Percentiles rank a stretch among this genome's conserved stretches.
phyloP scores from a whole-genome alignment of 2,113 vertebrate species.

The Paradoxurus hermaphroditus region DNA sequence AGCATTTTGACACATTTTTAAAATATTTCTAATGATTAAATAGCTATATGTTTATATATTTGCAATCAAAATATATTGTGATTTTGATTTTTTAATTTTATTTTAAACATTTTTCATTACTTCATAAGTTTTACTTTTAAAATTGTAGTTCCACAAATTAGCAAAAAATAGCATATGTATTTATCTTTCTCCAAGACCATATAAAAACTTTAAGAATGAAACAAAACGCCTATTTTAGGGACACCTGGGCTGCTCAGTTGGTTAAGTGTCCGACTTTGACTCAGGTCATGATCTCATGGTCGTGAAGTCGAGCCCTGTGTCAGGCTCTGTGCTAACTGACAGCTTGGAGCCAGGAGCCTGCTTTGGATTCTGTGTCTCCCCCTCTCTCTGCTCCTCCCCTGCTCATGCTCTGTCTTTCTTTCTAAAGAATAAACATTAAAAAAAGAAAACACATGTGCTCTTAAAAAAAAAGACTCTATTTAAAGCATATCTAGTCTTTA shows the following conservation, averaged over 20 bases:
- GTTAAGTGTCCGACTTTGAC: too few species aligned
- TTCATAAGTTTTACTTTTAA: conserved; percentile 36
- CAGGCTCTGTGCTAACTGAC: too few species aligned
- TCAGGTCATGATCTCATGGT: too few species aligned
- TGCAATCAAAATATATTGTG: background rate
- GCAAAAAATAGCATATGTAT: background rate
- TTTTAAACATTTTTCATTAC: background rate
- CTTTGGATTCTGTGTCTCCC: too few species aligned
- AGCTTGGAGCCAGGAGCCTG: too few species aligned
- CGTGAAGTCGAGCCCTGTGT: too few species aligned
- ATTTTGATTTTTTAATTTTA: background rate
- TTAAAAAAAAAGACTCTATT: background rate
- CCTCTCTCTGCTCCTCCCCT: too few species aligned
- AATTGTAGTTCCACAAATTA: background rate
- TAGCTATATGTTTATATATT: background rate
- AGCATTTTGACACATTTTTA: background rate
- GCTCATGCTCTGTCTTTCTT: too few species aligned
- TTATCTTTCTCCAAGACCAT: background rate
- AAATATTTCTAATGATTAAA: conserved; percentile 12
- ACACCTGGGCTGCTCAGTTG: too few species aligned
- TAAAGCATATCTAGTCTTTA: background rate
- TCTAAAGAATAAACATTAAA: too few species aligned
- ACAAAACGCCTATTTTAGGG: background rate
- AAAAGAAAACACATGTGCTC: too few species aligned
- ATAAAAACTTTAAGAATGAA: conserved; percentile 14